Evolutionary conservation across 2,113 vertebrate genomes (phyloP).

Genomic region (Thamnophis sirtalis): DNA sequence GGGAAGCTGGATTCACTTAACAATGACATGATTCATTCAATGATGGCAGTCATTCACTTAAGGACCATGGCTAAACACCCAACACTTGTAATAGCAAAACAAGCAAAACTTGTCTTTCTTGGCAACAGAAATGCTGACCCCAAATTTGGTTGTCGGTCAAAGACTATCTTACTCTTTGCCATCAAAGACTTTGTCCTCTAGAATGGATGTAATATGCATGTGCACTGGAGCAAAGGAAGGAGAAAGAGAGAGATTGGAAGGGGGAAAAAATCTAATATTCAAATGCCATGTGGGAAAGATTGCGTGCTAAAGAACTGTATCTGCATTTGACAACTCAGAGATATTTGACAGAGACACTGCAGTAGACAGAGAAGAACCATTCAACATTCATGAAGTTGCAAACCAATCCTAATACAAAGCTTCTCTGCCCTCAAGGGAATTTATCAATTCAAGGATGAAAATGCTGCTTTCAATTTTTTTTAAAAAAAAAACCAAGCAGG

Average conservation of each 20-base stretch:
- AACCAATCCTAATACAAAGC: background rate
- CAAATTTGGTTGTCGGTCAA: background rate
- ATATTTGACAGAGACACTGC: rapidly evolving
- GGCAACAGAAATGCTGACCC: background rate
- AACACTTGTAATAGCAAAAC: no score
- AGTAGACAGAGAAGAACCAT: background rate
- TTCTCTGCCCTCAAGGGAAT: background rate
- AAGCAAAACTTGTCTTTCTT: background rate
- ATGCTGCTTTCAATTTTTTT: background rate
- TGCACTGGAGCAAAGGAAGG: background rate
- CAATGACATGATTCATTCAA: background rate
- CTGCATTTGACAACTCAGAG: background rate
- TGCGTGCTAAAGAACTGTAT: background rate
- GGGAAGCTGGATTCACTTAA: background rate
- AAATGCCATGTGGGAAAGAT: background rate
- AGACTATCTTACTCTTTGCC: background rate
- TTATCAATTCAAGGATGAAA: background rate
- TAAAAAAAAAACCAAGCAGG: background rate
- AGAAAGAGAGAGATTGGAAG: background rate
- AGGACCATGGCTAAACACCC: background rate
- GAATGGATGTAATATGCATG: background rate
- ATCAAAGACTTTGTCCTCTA: background rate
- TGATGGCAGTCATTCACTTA: background rate
- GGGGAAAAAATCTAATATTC: background rate
- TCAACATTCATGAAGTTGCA: rapidly evolving